Evolutionary conservation across 2,113 vertebrate species (phyloP), one percentile per base, ranked within the genome.

Genomic region (Osmerus mordax): DNA sequence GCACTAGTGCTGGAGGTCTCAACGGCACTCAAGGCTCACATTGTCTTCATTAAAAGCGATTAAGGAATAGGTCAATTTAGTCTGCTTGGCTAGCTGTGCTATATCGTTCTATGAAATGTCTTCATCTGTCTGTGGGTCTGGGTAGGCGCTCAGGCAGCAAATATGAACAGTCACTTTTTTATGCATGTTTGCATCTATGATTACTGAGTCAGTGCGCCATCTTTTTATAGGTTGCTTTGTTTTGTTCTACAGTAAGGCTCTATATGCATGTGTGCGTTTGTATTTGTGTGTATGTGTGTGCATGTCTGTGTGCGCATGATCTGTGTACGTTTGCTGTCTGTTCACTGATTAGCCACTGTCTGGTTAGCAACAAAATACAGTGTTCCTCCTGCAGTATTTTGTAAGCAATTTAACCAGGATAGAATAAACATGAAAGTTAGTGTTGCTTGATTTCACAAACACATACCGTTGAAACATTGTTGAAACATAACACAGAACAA

Each of bases 21-120:
- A 7, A 73, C 23, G 65, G 83, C 86, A 76, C 83, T 76, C 76
- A 53, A 73, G 71, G 80, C 85, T 87, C 84, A 82, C 75, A 77
- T 83, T 83, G 87, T 86, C 87, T 90, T 90, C 84, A 90, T 91
- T 91, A 89, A 86, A 87, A 76, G 78, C 81, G 78, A 91, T 90
- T 89, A 91, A 90, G 80, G 83, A 89, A 88, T 88, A 89, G 87
- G 88, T 90, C 87, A 87, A 78, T 88, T 91, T 87, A 76, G 75
- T 85, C 69, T 84, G 82, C 82, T 78, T 82, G 80, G 71, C 77
- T 89, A 84, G 75, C 66, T 1, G 15, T 62, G 71, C 23, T 64
- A 65, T 76, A 75, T 54, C 71, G 68, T 77, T 64, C 66, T 32
- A 58, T 77, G 72, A 84, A 84, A 84, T 81, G 73, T 82, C 74